Conservation (phyloP, 2,888 invertebrate species). For the Hermaeophaga mercurialis region DNA sequence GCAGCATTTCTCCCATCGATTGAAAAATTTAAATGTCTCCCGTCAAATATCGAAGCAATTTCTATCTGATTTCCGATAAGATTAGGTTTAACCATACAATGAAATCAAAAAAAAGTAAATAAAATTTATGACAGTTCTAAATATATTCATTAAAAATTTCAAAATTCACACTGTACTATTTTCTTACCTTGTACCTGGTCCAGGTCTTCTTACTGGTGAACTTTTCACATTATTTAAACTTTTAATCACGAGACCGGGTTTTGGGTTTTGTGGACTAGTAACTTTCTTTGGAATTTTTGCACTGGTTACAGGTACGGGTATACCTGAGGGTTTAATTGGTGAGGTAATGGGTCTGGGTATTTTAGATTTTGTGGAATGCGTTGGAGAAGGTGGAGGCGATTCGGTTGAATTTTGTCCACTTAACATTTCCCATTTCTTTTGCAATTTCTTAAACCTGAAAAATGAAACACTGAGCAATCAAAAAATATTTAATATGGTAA, state of each 20-base stretch:
- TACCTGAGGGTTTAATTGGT: constrained; percentile 68
- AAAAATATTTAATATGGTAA: background rate
- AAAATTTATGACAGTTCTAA: too few relatives aligned
- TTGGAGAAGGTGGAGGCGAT: constrained; percentile 56
- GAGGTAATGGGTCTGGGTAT: constrained; percentile 78
- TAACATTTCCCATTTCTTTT: constrained; percentile 82
- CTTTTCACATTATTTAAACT: constrained; percentile 34
- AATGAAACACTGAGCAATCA: background rate
- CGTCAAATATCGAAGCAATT: too few relatives aligned
- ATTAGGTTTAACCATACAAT: too few relatives aligned
- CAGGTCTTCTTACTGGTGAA: constrained; percentile 40
- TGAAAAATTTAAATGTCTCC: too few relatives aligned
- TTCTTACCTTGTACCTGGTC: constrained; percentile 44
- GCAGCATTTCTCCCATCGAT: too few relatives aligned
- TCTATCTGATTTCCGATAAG: too few relatives aligned
- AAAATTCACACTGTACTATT: too few relatives aligned
- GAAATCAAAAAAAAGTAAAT: too few relatives aligned
- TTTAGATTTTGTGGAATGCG: constrained; percentile 64
- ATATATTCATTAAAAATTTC: too few relatives aligned
- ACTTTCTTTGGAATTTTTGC: constrained; percentile 55
- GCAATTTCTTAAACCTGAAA: constrained; percentile 68
- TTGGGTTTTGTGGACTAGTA: constrained; percentile 50
- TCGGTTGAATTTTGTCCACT: constrained; percentile 62
- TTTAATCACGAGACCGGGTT: constrained; percentile 17
- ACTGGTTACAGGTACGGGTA: constrained; percentile 59